Evolutionary conservation across 92 coral and sea anemone genomes (phyloP).

Genomic region (Palythoa caribaeorum): DNA sequence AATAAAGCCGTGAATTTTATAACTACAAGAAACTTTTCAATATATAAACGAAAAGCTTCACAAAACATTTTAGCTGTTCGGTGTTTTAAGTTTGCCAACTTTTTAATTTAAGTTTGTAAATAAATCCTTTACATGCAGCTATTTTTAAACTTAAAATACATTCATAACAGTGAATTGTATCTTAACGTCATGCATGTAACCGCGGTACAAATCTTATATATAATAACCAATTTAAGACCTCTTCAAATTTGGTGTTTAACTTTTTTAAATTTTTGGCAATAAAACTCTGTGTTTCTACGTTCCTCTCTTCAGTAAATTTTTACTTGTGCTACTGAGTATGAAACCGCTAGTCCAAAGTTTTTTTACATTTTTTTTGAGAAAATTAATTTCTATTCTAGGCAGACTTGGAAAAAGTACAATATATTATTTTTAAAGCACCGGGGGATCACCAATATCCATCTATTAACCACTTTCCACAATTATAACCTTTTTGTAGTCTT

Average conservation of each 20-base stretch:
- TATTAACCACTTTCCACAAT: not conserved
- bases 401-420: too few species aligned
- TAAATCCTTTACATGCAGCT: not conserved
- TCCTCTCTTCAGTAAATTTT: too few species aligned
- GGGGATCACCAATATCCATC: not conserved
- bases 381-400: too few species aligned
- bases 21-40: not conserved
- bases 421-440: not conserved
- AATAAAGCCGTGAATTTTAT: not conserved
- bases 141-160: not conserved
- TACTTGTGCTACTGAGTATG: too few species aligned
- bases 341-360: too few species aligned
- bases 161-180: not conserved
- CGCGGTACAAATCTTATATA: not conserved
- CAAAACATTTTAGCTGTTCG: not conserved
- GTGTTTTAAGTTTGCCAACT: slow-evolving; percentile 6
- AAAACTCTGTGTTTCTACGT: too few species aligned
- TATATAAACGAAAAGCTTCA: not conserved
- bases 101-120: slow-evolving; percentile 18
- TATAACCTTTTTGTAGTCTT: not conserved
- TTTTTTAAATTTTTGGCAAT: too few species aligned
- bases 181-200: not conserved
- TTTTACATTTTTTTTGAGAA: too few species aligned
- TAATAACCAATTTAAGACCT: too few species aligned
- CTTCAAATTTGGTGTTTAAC: too few species aligned